Evolutionary conservation across 2,888 invertebrate genomes (phyloP).

Genomic region (Paralinhomoeus sp.): DNA sequence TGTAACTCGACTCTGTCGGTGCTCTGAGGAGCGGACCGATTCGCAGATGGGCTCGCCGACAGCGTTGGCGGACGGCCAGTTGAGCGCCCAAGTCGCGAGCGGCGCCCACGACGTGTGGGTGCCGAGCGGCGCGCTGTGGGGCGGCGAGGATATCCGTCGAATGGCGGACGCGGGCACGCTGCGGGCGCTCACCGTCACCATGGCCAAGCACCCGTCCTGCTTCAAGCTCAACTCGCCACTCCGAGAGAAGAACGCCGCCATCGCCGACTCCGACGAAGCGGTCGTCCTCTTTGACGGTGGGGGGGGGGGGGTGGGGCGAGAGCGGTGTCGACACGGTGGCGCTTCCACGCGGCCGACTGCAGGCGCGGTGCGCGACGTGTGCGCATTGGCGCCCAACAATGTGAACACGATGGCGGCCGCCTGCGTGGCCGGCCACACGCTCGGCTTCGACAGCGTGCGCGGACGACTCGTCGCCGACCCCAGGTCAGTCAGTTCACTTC

Average conservation of each 20-base stretch:
- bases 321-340: too few species aligned
- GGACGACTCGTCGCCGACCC: conserved; percentile 34
- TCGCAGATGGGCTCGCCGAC: conserved; percentile 37
- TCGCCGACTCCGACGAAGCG: conserved; percentile 18
- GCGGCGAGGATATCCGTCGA: conserved; percentile 34
- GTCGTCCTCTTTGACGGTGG: conserved; percentile 32
- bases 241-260: conserved; percentile 25
- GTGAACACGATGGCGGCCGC: conserved; percentile 39
- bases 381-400: conserved; percentile 36
- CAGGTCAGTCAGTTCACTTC: conserved; percentile 18
- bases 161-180: conserved; percentile 34
- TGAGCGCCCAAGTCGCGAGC: conserved; percentile 17
- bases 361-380: conserved; percentile 34
- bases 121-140: conserved; percentile 37
- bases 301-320: not conserved
- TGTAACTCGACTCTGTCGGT: too few species aligned
- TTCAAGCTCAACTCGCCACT: conserved; percentile 32
- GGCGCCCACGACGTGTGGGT: conserved; percentile 29
- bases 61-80: conserved; percentile 30
- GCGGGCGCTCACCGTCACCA: conserved; percentile 32
- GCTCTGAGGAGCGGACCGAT: too few species aligned
- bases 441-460: conserved; percentile 33
- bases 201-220: conserved; percentile 34
- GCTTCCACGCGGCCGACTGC: not conserved
- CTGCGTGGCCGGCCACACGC: conserved; percentile 31